Conservation (phyloP, 1,140 invertebrate genomes). For the Ylistrum balloti region DNA sequence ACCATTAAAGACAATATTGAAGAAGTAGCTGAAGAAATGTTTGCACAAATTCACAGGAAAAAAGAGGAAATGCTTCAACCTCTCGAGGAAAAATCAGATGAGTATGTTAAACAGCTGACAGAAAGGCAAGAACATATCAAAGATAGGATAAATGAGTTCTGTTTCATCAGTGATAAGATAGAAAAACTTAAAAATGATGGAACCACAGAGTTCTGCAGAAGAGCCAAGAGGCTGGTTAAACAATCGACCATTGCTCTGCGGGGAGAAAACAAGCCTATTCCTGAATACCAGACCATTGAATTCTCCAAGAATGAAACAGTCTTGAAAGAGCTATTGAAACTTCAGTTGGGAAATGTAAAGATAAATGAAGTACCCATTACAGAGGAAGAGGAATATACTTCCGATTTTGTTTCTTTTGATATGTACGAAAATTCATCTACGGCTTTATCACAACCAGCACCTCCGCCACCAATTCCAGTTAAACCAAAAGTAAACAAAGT, state of each 20-base stretch:
- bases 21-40: neutral
- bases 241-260: neutral
- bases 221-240: neutral
- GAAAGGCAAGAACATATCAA: neutral
- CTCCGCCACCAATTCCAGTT: neutral
- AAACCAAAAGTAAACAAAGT: neutral
- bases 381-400: neutral
- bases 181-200: neutral
- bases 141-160: neutral
- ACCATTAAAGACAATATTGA: neutral
- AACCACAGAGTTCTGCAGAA: neutral
- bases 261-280: neutral
- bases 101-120: neutral
- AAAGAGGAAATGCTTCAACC: neutral
- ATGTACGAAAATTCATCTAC: neutral
- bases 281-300: neutral
- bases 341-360: neutral
- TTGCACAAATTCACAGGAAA: neutral
- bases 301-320: neutral
- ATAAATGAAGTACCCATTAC: neutral
- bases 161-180: neutral
- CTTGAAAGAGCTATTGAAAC: neutral
- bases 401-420: neutral
- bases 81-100: neutral
- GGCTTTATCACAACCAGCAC: neutral